Conservation (phyloP, 2,113 vertebrate genomes). For the Spermophilus dauricus region DNA sequence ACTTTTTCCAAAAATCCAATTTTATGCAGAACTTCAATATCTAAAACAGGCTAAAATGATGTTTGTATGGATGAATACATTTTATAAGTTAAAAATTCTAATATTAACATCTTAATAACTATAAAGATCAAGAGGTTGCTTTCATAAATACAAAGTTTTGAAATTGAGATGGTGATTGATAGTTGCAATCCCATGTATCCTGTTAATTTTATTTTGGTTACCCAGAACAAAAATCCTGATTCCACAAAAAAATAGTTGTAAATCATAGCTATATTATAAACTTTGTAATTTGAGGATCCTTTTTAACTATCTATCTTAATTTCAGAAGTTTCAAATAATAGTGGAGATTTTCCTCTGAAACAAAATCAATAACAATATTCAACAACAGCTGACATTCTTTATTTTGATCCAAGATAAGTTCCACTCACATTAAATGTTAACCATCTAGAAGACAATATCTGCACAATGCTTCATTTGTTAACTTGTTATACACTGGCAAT, state of each 20-base stretch:
- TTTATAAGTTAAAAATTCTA: neutral
- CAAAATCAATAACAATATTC: neutral
- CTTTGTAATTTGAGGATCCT: neutral
- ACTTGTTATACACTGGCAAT: neutral
- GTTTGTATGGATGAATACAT: neutral
- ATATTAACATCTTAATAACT: neutral
- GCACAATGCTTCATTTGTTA: neutral
- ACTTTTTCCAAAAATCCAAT: constrained; percentile 11
- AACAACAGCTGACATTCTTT: neutral
- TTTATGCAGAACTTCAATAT: neutral
- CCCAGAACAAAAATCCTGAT: neutral
- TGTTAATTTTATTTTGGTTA: neutral
- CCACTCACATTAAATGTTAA: neutral
- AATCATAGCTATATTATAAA: neutral
- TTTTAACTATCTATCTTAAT: neutral
- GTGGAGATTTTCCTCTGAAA: neutral
- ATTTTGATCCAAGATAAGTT: neutral
- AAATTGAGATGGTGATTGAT: neutral
- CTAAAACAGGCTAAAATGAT: neutral
- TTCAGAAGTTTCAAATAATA: neutral
- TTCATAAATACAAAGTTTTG: neutral
- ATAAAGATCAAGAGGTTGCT: neutral
- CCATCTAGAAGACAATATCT: neutral
- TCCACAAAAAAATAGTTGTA: neutral
- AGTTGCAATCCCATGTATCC: neutral